Conservation (phyloP, 2,797 vertebrate species). For the Onychomys arenicola region DNA sequence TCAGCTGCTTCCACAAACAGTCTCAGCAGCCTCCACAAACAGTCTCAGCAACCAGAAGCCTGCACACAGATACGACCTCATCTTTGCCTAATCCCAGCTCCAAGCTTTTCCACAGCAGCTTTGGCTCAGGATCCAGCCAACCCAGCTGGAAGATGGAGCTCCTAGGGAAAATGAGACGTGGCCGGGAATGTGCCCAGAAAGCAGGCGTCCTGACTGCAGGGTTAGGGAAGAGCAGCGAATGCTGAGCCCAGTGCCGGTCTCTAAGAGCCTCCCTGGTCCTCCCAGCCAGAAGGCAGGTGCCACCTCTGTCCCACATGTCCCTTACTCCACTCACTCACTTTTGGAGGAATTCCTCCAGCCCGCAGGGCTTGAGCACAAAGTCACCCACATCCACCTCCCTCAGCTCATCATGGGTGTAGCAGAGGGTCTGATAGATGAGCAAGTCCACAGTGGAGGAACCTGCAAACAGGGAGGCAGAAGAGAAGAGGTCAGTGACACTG, state of each 20-base stretch:
- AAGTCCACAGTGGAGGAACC: constrained; percentile 96
- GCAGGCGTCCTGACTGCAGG: neutral
- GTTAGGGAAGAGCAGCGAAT: neutral
- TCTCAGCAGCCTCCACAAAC: neutral
- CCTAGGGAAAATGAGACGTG: constrained; percentile 43
- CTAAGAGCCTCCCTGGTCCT: neutral
- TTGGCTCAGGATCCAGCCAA: constrained; percentile 64
- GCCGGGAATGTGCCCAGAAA: constrained; percentile 54
- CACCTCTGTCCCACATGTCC: fast-evolving
- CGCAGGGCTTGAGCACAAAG: constrained; percentile 95
- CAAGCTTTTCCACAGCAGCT: constrained; percentile 68
- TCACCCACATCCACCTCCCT: constrained; percentile 90
- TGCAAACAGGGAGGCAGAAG: constrained; percentile 48
- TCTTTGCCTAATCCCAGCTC: constrained; percentile 57
- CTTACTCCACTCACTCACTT: constrained; percentile 90
- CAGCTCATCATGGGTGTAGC: constrained; percentile 95
- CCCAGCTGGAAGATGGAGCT: constrained; percentile 66
- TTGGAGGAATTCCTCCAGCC: constrained; percentile 94
- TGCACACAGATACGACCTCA: neutral
- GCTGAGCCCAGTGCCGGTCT: neutral
- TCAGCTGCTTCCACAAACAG: neutral
- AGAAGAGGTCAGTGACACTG: fast-evolving
- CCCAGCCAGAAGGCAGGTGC: neutral
- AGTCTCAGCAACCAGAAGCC: neutral
- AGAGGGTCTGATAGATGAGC: constrained; percentile 97